These are phyloP conservation scores for Propsilocerus akamusi DNA, from an alignment of 1,140 invertebrate species.

Conservation along the genomic window DNA sequence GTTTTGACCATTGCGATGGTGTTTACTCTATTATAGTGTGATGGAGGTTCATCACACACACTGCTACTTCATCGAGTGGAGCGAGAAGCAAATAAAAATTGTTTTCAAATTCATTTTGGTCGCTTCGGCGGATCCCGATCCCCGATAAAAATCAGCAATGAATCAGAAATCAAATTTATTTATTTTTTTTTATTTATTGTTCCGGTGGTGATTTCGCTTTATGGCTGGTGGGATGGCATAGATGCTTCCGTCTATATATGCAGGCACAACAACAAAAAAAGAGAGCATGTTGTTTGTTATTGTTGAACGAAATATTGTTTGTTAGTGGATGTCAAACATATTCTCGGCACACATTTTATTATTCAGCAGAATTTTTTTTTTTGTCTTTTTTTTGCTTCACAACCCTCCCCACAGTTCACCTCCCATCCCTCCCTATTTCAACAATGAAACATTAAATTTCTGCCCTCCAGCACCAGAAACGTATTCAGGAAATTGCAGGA, in stretches of 20 bases:
- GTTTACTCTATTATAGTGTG: too few relatives aligned
- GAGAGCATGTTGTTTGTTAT: conserved; percentile 1
- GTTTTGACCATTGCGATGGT: too few relatives aligned
- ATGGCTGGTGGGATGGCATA: background rate
- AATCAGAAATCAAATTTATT: conserved; percentile 2
- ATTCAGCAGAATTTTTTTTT: background rate
- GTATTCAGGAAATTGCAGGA: too few relatives aligned
- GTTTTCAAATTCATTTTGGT: background rate
- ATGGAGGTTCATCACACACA: too few relatives aligned
- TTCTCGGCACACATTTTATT: conserved; percentile 7
- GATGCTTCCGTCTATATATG: background rate
- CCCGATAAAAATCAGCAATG: background rate
- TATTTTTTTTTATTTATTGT: conserved; percentile 4
- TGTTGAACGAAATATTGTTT: conserved; percentile 6
- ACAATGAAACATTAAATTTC: too few relatives aligned
- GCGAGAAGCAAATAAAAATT: background rate
- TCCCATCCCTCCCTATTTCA: background rate
- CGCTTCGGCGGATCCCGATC: background rate
- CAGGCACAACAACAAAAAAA: background rate
- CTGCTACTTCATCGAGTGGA: background rate
- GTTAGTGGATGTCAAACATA: conserved; percentile 6
- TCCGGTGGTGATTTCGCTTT: background rate
- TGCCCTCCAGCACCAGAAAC: too few relatives aligned
- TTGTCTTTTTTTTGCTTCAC: background rate
- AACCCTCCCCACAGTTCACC: background rate